Conservation (phyloP, 1,140 invertebrate genomes). For the Polypedilum pembai region DNA sequence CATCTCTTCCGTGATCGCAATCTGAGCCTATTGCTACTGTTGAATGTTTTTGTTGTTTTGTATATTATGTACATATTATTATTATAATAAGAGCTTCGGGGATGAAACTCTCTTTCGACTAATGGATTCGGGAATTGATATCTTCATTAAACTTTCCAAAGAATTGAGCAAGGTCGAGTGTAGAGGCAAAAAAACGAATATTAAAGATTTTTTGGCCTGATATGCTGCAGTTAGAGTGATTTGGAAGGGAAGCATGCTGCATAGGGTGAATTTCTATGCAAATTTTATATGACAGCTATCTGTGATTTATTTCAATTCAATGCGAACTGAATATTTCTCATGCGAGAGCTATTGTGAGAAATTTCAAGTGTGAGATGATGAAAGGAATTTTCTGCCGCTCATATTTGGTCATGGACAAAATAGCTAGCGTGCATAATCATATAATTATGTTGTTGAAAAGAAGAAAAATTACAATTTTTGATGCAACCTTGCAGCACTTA, state of each 20-base stretch:
- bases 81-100: neutral
- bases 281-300: neutral
- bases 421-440: neutral
- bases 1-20: neutral
- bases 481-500: constrained; percentile 12
- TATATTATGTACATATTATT: neutral
- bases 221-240: neutral
- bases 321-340: neutral
- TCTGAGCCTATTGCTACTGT: neutral
- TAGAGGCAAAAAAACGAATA: neutral
- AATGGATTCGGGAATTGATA: constrained; percentile 12
- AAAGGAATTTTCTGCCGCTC: neutral
- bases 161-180: neutral
- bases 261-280: neutral
- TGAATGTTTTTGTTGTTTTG: neutral
- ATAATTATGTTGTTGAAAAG: neutral
- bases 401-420: neutral
- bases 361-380: neutral
- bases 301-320: constrained; percentile 1
- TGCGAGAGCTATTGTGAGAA: neutral
- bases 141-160: neutral
- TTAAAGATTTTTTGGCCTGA: neutral
- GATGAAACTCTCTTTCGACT: neutral
- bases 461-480: neutral
- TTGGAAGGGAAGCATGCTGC: neutral